Evolutionary conservation across 2,888 invertebrate genomes (phyloP).

Genomic region (Heterodera filipjevi): DNA sequence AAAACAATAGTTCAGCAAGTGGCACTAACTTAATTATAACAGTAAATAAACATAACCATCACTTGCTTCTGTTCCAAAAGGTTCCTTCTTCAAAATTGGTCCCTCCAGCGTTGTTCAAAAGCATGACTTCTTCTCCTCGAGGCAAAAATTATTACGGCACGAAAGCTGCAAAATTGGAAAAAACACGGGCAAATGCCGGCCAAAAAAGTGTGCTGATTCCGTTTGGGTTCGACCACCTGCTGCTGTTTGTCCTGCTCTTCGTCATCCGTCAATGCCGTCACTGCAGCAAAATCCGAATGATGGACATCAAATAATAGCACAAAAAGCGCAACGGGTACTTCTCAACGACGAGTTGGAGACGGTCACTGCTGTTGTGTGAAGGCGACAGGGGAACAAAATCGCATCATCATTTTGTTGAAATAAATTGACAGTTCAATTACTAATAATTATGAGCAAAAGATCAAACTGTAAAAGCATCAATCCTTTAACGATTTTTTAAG

Average conservation of each 20-base stretch:
- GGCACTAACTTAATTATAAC: no score
- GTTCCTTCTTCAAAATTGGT: constrained; percentile 4
- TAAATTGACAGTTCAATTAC: no score
- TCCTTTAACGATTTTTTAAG: no score
- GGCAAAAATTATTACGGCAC: background rate
- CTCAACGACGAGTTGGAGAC: background rate
- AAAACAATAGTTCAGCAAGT: no score
- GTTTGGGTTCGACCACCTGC: background rate
- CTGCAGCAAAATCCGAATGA: background rate
- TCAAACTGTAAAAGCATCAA: no score
- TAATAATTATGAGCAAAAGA: no score
- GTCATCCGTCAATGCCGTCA: background rate
- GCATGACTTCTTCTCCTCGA: background rate
- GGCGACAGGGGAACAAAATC: no score
- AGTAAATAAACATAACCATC: no score
- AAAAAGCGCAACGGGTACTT: background rate
- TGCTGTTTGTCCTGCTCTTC: no score
- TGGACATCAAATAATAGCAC: background rate
- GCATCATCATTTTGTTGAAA: no score
- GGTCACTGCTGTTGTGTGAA: background rate
- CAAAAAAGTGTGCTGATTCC: background rate
- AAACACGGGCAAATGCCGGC: background rate
- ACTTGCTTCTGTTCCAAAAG: background rate
- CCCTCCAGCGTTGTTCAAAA: background rate
- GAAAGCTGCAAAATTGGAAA: background rate